Base-by-base conservation (phyloP, 23 tunicate genomes). In the Phallusia fumigata region DNA sequence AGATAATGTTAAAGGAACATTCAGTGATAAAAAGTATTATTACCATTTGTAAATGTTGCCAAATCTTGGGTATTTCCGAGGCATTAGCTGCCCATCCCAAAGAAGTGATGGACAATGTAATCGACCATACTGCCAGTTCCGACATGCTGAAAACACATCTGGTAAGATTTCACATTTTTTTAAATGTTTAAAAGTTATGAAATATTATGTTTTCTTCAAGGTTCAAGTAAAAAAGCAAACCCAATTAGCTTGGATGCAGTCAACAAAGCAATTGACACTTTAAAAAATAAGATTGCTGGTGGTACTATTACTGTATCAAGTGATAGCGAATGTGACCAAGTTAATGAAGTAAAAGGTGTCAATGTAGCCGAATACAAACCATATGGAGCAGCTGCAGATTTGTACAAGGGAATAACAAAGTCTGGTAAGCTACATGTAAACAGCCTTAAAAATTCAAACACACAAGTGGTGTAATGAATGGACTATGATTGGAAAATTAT, bases 121-220 rank as follows among this genome's bases (percentile, higher is more conserved):
- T 16, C 82, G 95, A 31, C 89, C 95, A 18, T 90, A 85, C 65
- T 90, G 95, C 52, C 95, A 83, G 50, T 90, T 90, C 52, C 83
- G 95, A 18, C 95, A 90, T 65, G 35, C 75, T 24, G 30, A n/a
- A 13, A 31, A 31, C 45, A 31, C 31, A 0, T 21, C 33, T 22
- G 84, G 64, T 24, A 33, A 64, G 13, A n/a, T n/a, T n/a, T n/a
- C n/a, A n/a, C n/a, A n/a, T n/a, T n/a, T n/a, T n/a, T n/a, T n/a
- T n/a, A n/a, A n/a, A n/a, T n/a, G n/a, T n/a, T n/a, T n/a, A n/a
- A 40, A 40, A 40, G 10, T 3, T 40, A 40, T 40, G 47, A 6
- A 21, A 8, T 6, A 22, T 58, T 11, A 16, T 6, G 8, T 58
- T 58, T 58, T 8, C 28, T 58, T 21, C 3, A 11, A 58, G 69